Percentiles rank a stretch among this genome's conserved stretches.
Evolutionary conservation across 2,888 invertebrate species (phyloP).

Genomic region (Tetrapedia diversipes): DNA sequence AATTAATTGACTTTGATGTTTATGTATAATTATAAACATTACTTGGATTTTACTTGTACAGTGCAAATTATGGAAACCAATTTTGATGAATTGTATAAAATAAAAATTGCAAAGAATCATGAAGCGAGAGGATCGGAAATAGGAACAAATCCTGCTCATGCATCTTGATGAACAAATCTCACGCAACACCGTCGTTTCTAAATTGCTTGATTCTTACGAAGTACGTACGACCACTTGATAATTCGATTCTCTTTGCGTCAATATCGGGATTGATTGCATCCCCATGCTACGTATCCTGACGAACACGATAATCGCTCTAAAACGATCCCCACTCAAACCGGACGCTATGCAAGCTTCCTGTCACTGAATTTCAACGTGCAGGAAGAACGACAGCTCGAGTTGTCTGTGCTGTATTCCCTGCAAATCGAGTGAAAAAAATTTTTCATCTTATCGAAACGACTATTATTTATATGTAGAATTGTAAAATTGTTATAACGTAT

Average conservation of each 20-base stretch:
- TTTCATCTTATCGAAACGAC: too few species aligned
- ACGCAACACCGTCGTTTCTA: slow-evolving; percentile 18
- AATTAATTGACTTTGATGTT: too few species aligned
- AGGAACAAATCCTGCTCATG: slow-evolving; percentile 11
- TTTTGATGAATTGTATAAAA: too few species aligned
- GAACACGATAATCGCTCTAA: slow-evolving; percentile 30
- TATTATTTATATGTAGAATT: too few species aligned
- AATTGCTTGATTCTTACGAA: slow-evolving; percentile 33
- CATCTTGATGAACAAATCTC: slow-evolving; percentile 22
- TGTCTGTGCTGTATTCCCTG: not conserved
- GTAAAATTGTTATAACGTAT: too few species aligned
- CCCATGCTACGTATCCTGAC: slow-evolving; percentile 13
- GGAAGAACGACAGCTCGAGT: not conserved
- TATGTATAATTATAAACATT: too few species aligned
- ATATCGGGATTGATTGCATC: slow-evolving; percentile 32
- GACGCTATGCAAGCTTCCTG: not conserved
- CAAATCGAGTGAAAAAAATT: not conserved
- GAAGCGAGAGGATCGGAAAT: not conserved
- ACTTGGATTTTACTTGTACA: too few species aligned
- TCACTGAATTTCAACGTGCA: slow-evolving; percentile 6
- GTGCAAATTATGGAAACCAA: too few species aligned
- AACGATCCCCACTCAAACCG: slow-evolving; percentile 4
- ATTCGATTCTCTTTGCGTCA: slow-evolving; percentile 39
- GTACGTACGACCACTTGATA: slow-evolving; percentile 45
- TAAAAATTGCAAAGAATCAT: not conserved